Evolutionary conservation across 2,888 invertebrate genomes (phyloP).

Genomic region (Drosophila aldrichi): DNA sequence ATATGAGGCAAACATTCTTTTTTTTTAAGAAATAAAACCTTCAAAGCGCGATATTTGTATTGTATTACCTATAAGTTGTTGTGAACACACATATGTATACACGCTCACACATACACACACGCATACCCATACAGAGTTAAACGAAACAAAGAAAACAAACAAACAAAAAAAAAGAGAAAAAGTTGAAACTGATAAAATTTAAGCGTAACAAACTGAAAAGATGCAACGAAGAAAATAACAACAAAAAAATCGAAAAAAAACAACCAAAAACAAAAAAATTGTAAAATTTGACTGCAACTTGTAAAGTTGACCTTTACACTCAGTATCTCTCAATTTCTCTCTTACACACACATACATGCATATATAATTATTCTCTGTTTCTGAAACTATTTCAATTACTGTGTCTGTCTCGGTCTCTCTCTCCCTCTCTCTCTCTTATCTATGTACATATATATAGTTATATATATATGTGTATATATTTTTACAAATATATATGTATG

Average conservation of each 20-base stretch:
- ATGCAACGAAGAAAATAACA: slow-evolving; percentile 46
- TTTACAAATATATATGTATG: slow-evolving; percentile 50
- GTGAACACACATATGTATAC: slow-evolving; percentile 52
- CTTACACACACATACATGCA: neutral
- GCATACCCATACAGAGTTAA: slow-evolving; percentile 42
- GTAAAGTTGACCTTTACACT: slow-evolving; percentile 29
- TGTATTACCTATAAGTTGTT: slow-evolving; percentile 78
- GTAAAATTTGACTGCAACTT: slow-evolving; percentile 34
- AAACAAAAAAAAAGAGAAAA: slow-evolving; percentile 59
- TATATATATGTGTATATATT: slow-evolving; percentile 55
- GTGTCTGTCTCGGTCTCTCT: slow-evolving; percentile 49
- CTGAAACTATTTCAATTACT: slow-evolving; percentile 28
- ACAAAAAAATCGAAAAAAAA: slow-evolving; percentile 43
- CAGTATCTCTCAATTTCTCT: slow-evolving; percentile 20
- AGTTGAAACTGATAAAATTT: slow-evolving; percentile 72
- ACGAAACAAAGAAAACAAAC: slow-evolving; percentile 38
- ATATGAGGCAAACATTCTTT: slow-evolving; percentile 83
- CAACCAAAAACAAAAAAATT: slow-evolving; percentile 24
- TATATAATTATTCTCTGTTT: slow-evolving; percentile 17
- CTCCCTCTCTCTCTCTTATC: slow-evolving; percentile 15
- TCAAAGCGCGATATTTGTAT: slow-evolving; percentile 75
- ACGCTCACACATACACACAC: slow-evolving; percentile 10
- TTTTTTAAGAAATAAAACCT: slow-evolving; percentile 71
- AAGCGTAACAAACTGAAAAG: slow-evolving; percentile 61
- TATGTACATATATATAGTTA: slow-evolving; percentile 35